Conservation (phyloP, 2,797 vertebrate species). For the Tympanoctomys barrerae region DNA sequence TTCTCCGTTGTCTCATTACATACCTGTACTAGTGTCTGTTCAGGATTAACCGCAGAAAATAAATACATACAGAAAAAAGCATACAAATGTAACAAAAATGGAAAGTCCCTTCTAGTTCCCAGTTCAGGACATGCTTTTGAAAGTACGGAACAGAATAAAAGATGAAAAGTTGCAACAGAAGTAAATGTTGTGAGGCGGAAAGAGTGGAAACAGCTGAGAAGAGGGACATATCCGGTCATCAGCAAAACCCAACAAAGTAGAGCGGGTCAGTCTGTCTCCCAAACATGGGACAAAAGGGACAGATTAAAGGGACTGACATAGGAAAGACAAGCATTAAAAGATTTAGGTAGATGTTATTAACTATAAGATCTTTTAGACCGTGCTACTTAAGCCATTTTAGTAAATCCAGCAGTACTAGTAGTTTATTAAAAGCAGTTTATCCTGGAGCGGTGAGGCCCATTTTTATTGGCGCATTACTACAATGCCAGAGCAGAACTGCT, state of each 20-base stretch:
- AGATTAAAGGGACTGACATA: background rate
- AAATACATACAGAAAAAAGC: background rate
- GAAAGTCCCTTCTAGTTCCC: background rate
- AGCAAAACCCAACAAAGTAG: background rate
- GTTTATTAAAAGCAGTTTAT: conserved; percentile 24
- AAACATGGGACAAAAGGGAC: background rate
- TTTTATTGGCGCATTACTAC: background rate
- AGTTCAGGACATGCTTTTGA: background rate
- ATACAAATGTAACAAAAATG: background rate
- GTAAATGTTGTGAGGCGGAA: background rate
- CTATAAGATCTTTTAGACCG: background rate
- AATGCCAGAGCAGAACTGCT: background rate
- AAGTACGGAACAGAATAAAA: background rate
- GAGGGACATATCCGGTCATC: background rate
- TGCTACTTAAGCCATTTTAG: background rate
- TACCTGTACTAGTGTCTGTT: background rate
- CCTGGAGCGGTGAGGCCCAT: background rate
- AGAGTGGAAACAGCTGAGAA: background rate
- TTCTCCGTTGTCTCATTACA: background rate
- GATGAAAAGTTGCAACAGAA: background rate
- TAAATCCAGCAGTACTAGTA: background rate
- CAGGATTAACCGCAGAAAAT: background rate
- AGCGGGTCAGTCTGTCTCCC: background rate
- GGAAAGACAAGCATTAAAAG: conserved; percentile 12
- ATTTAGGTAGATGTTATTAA: background rate